Evolutionary conservation across 1,140 invertebrate species (phyloP).

Genomic region (Pantala flavescens): DNA sequence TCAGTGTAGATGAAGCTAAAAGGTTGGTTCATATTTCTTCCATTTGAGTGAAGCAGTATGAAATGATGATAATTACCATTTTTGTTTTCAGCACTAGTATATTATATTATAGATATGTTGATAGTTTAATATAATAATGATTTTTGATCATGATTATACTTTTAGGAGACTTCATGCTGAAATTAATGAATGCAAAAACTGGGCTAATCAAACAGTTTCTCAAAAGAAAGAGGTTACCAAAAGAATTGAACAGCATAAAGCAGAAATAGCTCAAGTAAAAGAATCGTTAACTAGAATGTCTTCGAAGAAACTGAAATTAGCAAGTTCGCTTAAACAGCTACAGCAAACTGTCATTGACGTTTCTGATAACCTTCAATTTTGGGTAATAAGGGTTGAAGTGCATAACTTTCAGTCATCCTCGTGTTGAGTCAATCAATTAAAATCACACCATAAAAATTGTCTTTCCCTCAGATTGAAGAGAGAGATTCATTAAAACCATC

Average conservation of each 20-base stretch:
- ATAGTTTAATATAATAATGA: too few species aligned
- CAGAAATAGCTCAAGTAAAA: background rate
- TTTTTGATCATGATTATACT: too few species aligned
- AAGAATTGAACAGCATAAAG: background rate
- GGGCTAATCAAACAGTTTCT: background rate
- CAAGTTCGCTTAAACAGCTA: constrained; percentile 19
- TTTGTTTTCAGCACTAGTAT: constrained; percentile 32
- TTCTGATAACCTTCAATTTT: background rate
- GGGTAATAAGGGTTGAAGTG: background rate
- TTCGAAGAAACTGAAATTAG: constrained; percentile 25
- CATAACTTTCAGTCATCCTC: background rate
- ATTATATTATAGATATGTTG: too few species aligned
- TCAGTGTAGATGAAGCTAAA: constrained; percentile 48
- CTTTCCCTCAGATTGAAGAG: constrained; percentile 34
- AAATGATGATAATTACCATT: constrained; percentile 25
- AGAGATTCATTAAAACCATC: constrained; percentile 35
- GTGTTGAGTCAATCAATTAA: background rate
- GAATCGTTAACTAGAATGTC: background rate
- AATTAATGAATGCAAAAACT: constrained; percentile 22
- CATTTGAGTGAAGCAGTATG: too few species aligned
- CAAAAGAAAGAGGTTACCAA: background rate
- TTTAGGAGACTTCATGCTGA: constrained; percentile 27
- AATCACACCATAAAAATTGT: constrained; percentile 15
- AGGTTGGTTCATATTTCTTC: constrained; percentile 30
- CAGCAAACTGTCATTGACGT: background rate